phyloP scores from a whole-genome alignment of 2,888 invertebrate genomes.

The Drosophila nigricruria region DNA sequence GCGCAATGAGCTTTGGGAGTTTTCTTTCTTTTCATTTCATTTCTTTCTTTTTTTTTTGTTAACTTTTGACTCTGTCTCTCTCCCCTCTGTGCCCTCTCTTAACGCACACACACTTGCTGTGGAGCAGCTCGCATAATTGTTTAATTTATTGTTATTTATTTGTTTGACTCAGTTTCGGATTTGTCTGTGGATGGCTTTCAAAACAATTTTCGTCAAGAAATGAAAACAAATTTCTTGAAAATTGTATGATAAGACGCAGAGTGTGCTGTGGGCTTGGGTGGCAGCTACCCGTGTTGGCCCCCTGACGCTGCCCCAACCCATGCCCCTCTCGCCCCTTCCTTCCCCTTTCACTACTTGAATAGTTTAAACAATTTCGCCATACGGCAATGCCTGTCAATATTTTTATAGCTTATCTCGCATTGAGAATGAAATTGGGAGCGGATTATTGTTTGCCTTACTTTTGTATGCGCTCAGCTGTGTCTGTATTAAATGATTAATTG shows the following conservation, averaged over 20 bases:
- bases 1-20: conserved; percentile 59
- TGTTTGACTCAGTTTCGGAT: conserved; percentile 67
- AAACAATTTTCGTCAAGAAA: conserved; percentile 47
- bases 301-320: neutral
- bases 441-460: conserved; percentile 37
- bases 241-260: conserved; percentile 58
- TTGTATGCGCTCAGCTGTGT: conserved; percentile 39
- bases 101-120: conserved; percentile 6
- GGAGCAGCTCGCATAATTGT: conserved; percentile 64
- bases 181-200: conserved; percentile 70
- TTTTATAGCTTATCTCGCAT: conserved; percentile 73
- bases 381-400: conserved; percentile 68
- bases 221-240: conserved; percentile 47
- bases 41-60: conserved; percentile 16
- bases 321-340: neutral
- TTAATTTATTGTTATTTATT: conserved; percentile 80
- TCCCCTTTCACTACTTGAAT: neutral
- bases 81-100: neutral
- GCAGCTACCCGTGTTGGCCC: conserved; percentile 18
- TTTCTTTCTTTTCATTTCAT: conserved; percentile 21
- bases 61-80: conserved; percentile 44
- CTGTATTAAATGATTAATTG: conserved; percentile 53
- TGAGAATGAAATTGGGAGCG: conserved; percentile 41
- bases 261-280: neutral
- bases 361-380: conserved; percentile 78